Conservation (phyloP, 1,140 invertebrate species). For the Orchestia grillus region DNA sequence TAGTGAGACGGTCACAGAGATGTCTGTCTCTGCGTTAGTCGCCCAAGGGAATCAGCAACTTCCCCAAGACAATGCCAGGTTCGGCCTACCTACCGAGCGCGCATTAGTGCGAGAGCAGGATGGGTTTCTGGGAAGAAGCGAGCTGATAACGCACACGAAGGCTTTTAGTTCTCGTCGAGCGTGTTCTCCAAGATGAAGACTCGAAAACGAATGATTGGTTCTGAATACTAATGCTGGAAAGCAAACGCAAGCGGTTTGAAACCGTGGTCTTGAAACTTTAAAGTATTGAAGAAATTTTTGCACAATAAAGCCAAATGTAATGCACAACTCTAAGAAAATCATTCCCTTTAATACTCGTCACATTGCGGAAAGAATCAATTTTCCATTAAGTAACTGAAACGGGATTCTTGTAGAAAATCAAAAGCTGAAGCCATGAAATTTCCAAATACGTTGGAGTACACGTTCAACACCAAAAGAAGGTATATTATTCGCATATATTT, state of each 20-base stretch:
- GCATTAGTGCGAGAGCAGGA: constrained; percentile 1
- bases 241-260: background rate
- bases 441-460: background rate
- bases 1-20: constrained; percentile 8
- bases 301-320: no score
- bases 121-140: background rate
- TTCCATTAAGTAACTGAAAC: background rate
- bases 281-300: background rate
- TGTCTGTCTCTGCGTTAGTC: background rate
- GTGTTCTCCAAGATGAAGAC: background rate
- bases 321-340: no score
- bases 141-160: background rate
- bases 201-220: background rate
- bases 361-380: no score
- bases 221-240: background rate
- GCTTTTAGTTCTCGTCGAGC: constrained; percentile 16
- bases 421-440: background rate
- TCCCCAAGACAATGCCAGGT: constrained; percentile 27
- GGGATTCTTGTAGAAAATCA: background rate
- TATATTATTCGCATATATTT: background rate
- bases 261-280: background rate
- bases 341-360: no score
- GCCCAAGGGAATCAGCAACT: constrained; percentile 21
- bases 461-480: background rate
- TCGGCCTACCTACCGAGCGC: background rate